These are phyloP conservation scores for Glomeris maerens DNA, from an alignment of 1,140 invertebrate genomes.

Conservation along the genomic window DNA sequence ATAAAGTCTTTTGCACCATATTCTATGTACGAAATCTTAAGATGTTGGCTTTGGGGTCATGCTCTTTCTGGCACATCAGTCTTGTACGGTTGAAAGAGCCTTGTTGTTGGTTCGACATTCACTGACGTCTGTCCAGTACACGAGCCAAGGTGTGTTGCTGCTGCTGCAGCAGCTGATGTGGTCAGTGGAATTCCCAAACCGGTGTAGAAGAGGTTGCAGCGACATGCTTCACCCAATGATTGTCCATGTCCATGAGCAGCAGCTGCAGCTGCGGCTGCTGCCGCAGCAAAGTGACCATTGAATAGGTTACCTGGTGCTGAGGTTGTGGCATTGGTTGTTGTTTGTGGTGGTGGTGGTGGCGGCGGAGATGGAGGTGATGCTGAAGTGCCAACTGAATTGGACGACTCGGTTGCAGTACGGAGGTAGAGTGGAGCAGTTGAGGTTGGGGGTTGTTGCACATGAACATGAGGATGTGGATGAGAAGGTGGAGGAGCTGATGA, in stretches of 20 bases:
- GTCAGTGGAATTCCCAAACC: background rate
- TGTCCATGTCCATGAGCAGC: background rate
- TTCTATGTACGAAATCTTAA: no score
- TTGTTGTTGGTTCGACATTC: constrained; percentile 11
- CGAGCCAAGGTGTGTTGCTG: constrained; percentile 3
- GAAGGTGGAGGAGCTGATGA: constrained; percentile 10
- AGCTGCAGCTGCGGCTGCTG: background rate
- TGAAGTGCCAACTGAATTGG: background rate
- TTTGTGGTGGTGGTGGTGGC: background rate
- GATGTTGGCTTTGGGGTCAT: constrained; percentile 4
- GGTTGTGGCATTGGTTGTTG: constrained; percentile 4
- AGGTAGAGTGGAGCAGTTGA: constrained; percentile 1
- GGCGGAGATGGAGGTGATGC: background rate
- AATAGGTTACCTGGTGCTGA: background rate
- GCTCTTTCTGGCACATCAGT: constrained; percentile 16
- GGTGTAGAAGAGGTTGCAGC: constrained; percentile 13
- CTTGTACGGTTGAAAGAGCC: constrained; percentile 22
- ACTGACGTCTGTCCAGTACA: background rate
- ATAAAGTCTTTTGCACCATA: no score
- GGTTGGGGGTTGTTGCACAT: constrained; percentile 2
- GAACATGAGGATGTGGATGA: constrained; percentile 8
- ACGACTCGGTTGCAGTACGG: background rate
- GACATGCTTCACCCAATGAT: constrained; percentile 13
- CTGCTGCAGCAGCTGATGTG: constrained; percentile 8
- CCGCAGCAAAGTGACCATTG: background rate